Conservation (phyloP, 2,888 invertebrate species). For the Dinocampus coccinellae region DNA sequence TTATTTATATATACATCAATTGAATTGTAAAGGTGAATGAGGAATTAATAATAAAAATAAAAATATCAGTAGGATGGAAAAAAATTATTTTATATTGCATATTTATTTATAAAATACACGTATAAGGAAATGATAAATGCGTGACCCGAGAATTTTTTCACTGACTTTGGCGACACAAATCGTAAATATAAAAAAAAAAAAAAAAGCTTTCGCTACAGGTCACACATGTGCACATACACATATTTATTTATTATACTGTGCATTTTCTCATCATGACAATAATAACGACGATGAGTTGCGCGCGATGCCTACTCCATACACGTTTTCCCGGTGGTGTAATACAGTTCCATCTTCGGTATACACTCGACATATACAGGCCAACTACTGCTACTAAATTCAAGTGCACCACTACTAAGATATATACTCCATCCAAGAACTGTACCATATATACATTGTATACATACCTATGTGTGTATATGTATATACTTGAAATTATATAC, state of each 20-base stretch:
- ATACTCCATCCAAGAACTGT: constrained; percentile 20
- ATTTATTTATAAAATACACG: not conserved
- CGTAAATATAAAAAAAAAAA: constrained; percentile 10
- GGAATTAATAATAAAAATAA: not conserved
- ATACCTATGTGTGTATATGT: constrained; percentile 34
- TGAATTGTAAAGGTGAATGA: not conserved
- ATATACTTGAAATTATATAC: not conserved
- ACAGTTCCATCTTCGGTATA: constrained; percentile 34
- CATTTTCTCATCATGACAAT: constrained; percentile 32
- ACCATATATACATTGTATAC: constrained; percentile 16
- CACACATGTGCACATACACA: not conserved
- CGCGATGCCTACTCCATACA: constrained; percentile 24
- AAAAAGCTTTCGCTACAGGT: not conserved
- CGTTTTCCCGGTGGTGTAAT: constrained; percentile 34
- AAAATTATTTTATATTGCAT: not conserved
- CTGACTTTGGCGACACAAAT: not conserved
- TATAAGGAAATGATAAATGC: not conserved
- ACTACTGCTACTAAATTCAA: constrained; percentile 32
- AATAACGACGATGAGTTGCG: constrained; percentile 31
- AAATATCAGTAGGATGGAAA: not conserved
- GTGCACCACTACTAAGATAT: constrained; percentile 27
- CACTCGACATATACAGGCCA: constrained; percentile 8
- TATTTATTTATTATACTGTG: not conserved
- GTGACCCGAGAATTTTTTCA: not conserved
- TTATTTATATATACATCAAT: not conserved